Conservation (phyloP, 2,888 invertebrate genomes). For the Phania funesta region DNA sequence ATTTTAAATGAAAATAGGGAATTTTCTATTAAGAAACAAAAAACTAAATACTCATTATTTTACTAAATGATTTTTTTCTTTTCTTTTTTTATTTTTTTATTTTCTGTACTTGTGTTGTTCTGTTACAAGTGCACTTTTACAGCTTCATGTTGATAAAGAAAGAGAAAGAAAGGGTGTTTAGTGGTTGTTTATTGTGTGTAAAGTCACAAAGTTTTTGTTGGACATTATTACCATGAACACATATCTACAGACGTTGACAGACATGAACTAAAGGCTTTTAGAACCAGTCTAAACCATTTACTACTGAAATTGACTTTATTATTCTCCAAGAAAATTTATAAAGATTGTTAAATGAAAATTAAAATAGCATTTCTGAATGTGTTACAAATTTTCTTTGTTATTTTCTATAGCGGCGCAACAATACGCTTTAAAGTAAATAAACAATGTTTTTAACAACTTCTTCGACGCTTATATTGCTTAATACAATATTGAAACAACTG, state of each 20-base stretch:
- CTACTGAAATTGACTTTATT: neutral
- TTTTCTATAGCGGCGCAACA: no score
- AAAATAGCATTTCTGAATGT: neutral
- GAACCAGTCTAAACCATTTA: constrained; percentile 28
- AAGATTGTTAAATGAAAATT: neutral
- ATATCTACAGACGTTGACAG: neutral
- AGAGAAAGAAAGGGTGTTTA: constrained; percentile 28
- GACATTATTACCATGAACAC: constrained; percentile 11
- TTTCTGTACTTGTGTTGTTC: neutral
- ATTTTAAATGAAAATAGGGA: neutral
- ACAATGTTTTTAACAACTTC: no score
- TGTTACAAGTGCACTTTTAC: constrained; percentile 63
- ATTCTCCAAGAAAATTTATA: neutral
- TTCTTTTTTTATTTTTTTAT: neutral
- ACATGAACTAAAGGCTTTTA: neutral
- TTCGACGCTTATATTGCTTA: no score
- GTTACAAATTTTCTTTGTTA: no score
- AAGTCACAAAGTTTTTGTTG: constrained; percentile 32
- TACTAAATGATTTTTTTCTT: constrained; percentile 38
- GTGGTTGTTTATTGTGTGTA: constrained; percentile 13
- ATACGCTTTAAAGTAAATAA: no score
- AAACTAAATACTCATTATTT: constrained; percentile 22
- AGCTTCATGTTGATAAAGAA: constrained; percentile 46
- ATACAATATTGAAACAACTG: no score
- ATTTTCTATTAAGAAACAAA: constrained; percentile 24